Conservation (phyloP, 2,797 vertebrate species). For the Lophotriccus pileatus region DNA sequence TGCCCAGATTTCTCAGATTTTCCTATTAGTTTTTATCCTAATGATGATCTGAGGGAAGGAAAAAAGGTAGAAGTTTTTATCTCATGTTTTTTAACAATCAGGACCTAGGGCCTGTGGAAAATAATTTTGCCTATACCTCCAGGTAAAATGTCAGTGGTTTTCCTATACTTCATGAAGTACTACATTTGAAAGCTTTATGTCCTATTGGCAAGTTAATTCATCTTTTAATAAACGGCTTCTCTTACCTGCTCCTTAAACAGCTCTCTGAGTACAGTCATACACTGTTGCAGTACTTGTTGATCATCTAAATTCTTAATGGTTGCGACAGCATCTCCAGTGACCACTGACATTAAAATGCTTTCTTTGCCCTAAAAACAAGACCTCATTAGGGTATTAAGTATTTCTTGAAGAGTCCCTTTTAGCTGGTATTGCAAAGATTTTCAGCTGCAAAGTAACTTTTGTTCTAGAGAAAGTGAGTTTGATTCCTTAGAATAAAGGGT, state of each 20-base stretch:
- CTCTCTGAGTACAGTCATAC: conserved; percentile 86
- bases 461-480: background rate
- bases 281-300: conserved; percentile 85
- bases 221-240: background rate
- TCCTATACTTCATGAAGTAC: background rate
- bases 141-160: background rate
- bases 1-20: background rate
- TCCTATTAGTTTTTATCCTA: background rate
- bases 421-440: background rate
- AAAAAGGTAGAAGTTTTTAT: background rate
- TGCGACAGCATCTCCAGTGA: conserved; percentile 88
- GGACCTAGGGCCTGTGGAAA: background rate
- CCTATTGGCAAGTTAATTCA: background rate
- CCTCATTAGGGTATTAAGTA: background rate
- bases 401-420: background rate
- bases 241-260: conserved; percentile 95
- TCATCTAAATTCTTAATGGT: conserved; percentile 84
- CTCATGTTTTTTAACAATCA: background rate
- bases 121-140: background rate
- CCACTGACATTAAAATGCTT: conserved; percentile 95
- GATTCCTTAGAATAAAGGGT: background rate
- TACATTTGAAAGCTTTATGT: background rate
- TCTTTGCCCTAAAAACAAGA: conserved; percentile 81
- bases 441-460: background rate
- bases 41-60: background rate